phyloP scores from a whole-genome alignment of 2,113 vertebrate species.

The Gambusia affinis region DNA sequence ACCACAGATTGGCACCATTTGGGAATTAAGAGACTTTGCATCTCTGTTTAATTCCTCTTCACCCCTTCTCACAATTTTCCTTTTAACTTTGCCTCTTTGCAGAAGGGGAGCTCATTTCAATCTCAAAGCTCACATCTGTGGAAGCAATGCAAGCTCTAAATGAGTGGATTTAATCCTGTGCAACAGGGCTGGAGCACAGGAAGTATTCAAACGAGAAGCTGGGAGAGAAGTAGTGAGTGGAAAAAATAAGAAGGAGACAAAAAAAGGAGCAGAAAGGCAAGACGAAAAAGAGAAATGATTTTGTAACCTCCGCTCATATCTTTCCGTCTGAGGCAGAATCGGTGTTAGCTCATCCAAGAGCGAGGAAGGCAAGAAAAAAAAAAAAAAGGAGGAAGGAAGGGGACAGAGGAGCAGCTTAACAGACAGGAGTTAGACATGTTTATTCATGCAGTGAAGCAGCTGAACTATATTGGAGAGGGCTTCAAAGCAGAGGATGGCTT shows the following conservation, averaged over 20 bases:
- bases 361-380: constrained; percentile 40
- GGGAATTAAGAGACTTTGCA: constrained; percentile 58
- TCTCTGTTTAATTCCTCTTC: constrained; percentile 59
- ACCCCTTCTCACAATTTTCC: constrained; percentile 62
- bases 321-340: constrained; percentile 41
- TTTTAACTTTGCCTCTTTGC: constrained; percentile 75
- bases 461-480: constrained; percentile 66
- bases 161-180: constrained; percentile 79
- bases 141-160: constrained; percentile 76
- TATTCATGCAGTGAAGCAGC: constrained; percentile 71
- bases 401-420: constrained; percentile 44
- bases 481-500: constrained; percentile 67
- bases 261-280: constrained; percentile 25
- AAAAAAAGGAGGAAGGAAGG: constrained; percentile 19
- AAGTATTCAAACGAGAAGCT: constrained; percentile 56
- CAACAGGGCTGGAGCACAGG: constrained; percentile 67
- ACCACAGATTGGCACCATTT: constrained; percentile 36
- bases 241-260: constrained; percentile 22
- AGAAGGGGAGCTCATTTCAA: constrained; percentile 81
- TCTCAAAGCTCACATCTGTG: constrained; percentile 85
- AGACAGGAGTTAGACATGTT: constrained; percentile 56
- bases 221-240: constrained; percentile 28
- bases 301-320: constrained; percentile 46
- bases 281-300: constrained; percentile 35
- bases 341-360: constrained; percentile 45